Base-by-base conservation (phyloP, 2,113 vertebrate species). In the Microcebus jonahi region DNA sequence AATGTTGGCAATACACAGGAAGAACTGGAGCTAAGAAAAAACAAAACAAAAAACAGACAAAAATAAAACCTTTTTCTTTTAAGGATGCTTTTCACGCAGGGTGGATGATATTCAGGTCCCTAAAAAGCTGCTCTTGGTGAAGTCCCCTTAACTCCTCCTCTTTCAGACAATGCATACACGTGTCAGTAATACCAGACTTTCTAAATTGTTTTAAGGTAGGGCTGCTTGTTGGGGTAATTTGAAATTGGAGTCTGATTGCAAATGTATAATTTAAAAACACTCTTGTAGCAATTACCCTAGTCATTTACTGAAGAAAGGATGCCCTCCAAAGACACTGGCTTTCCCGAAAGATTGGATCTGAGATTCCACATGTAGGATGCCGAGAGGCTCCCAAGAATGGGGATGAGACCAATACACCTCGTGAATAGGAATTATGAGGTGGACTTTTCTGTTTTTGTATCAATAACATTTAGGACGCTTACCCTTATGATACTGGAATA, bases 241-340 rank as follows among this genome's bases (percentile, higher is more conserved):
- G 53, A 94, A 97, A 96, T 86, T 34, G 10, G 92, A 83, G 61
- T 63, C 59, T 75, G 55, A 65, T 91, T 92, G 61, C 36, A 95
- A 86, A 65, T 53, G 27, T 12, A 18, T 61, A 48, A 93, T 81
- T 95, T 90, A 27, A 91, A 97, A 92, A 15, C 76, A 84, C 48
- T 82, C 21, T 27, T 2, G 55, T 59, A 80, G 63, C 34, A 80
- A 48, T 42, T 71, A 70, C 13, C 29, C 53, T 65, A 23, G 25
- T 89, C 14, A 59, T 94, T 88, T 88, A 79, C 20, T 79, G 68
- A 59, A 55, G 13, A 65, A 88, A 95, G 48, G 80, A 73, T 50
- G 31, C 20, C 53, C 23, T 96, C 27, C 70, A 75, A 73, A 94
- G 31, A 25, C 27, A 68, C n/a, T 50, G 55, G n/a, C 18, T 91